Percentiles rank a stretch among this genome's conserved stretches.
Evolutionary conservation across 1,140 invertebrate genomes (phyloP).

Genomic region (Nephila pilipes): DNA sequence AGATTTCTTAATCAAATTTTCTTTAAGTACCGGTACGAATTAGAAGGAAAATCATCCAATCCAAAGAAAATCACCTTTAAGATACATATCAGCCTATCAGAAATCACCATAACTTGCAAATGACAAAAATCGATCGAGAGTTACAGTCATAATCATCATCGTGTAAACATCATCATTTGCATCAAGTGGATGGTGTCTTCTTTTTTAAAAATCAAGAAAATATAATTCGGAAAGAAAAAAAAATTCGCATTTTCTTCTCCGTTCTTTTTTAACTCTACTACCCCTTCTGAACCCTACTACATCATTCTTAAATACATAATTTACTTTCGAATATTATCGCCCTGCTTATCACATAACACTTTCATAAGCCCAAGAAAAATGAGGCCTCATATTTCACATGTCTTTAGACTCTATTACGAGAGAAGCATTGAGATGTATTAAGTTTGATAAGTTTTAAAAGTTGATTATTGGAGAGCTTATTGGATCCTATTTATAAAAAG

Average conservation of each 20-base stretch:
- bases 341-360: conserved; percentile 29
- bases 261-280: not conserved
- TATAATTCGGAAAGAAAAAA: not conserved
- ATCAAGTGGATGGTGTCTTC: not conserved
- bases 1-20: not conserved
- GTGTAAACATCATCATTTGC: conserved; percentile 56
- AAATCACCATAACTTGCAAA: not conserved
- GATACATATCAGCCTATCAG: not conserved
- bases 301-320: conserved; percentile 63
- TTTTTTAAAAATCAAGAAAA: not conserved
- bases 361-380: conserved; percentile 9
- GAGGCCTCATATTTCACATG: conserved; percentile 25
- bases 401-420: not conserved
- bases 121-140: not conserved
- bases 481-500: conserved; percentile 56
- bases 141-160: conserved; percentile 56
- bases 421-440: conserved; percentile 36
- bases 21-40: not conserved
- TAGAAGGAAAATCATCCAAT: not conserved
- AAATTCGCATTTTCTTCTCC: not conserved
- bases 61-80: not conserved
- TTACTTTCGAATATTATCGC: conserved; percentile 50
- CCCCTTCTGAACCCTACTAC: not conserved
- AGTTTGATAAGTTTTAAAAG: conserved; percentile 67
- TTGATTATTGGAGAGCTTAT: conserved; percentile 35